A percentile compares a stretch with the other conserved stretches of the same genome.
phyloP scores from a whole-genome alignment of 2,797 vertebrate genomes.

The Lacerta agilis region DNA sequence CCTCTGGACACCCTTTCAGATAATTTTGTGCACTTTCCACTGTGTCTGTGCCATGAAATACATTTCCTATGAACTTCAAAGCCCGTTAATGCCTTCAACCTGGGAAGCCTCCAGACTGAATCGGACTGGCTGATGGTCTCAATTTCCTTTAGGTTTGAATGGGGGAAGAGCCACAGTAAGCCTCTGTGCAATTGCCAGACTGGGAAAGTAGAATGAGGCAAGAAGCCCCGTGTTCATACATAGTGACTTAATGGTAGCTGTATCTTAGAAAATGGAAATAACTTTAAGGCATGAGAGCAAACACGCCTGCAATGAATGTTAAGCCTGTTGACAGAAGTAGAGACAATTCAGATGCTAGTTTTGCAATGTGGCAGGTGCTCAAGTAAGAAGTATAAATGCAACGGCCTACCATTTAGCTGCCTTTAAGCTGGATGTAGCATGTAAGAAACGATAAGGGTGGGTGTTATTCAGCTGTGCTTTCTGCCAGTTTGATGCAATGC shows the following conservation, averaged over 20 bases:
- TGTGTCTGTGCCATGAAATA: conserved; percentile 26
- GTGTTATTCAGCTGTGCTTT: not conserved
- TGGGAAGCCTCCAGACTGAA: not conserved
- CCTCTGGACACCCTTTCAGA: not conserved
- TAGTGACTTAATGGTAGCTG: not conserved
- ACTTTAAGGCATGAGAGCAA: not conserved
- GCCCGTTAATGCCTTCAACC: not conserved
- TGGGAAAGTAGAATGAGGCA: conserved; percentile 5
- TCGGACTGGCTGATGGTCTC: conserved; percentile 19
- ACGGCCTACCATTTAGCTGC: not conserved
- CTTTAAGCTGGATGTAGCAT: not conserved
- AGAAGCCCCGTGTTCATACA: conserved; percentile 5
- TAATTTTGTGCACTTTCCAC: conserved; percentile 21
- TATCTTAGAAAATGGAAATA: not conserved
- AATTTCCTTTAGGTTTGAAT: conserved; percentile 36
- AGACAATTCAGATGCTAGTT: not conserved
- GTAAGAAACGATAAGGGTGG: not conserved
- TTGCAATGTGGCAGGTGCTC: not conserved
- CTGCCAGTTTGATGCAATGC: not conserved
- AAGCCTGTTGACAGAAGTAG: not conserved
- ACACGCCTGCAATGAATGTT: not conserved
- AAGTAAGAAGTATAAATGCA: not conserved
- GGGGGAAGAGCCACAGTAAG: conserved; percentile 17
- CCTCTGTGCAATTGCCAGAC: conserved; percentile 22
- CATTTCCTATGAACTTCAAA: conserved; percentile 18